A percentile compares a stretch with the other conserved stretches of the same genome.
These are phyloP conservation scores for Steinernema carpocapsae DNA, from an alignment of 2,888 invertebrate species.

Conservation along the genomic window DNA sequence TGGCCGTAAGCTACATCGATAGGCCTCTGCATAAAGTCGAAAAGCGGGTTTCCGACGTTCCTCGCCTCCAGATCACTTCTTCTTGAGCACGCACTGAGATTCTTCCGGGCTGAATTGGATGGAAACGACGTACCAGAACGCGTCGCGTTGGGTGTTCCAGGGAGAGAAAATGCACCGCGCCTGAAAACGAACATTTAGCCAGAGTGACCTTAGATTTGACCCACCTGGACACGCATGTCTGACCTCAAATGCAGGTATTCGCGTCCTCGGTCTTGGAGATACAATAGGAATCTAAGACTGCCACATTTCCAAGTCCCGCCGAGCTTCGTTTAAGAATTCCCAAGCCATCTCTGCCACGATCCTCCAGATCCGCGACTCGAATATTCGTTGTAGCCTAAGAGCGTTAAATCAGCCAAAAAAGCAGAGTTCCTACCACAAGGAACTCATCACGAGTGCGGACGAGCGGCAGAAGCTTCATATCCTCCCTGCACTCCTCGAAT, in stretches of 20 bases:
- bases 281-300: neutral
- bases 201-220: no score
- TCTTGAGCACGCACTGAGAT: no score
- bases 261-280: neutral
- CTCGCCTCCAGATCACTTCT: no score
- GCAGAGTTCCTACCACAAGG: neutral
- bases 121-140: neutral
- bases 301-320: neutral
- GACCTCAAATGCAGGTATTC: neutral
- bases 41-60: neutral
- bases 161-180: neutral
- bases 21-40: no score
- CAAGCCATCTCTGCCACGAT: neutral
- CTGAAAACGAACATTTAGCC: neutral
- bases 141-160: neutral
- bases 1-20: no score
- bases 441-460: neutral
- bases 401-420: no score
- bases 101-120: neutral
- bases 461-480: neutral
- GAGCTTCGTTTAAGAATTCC: neutral
- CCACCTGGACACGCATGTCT: no score
- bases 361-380: neutral
- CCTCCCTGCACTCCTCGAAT: neutral
- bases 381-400: neutral